These are phyloP conservation scores for Graphium colonna DNA, from an alignment of 2,888 invertebrate genomes.

Conservation along the genomic window DNA sequence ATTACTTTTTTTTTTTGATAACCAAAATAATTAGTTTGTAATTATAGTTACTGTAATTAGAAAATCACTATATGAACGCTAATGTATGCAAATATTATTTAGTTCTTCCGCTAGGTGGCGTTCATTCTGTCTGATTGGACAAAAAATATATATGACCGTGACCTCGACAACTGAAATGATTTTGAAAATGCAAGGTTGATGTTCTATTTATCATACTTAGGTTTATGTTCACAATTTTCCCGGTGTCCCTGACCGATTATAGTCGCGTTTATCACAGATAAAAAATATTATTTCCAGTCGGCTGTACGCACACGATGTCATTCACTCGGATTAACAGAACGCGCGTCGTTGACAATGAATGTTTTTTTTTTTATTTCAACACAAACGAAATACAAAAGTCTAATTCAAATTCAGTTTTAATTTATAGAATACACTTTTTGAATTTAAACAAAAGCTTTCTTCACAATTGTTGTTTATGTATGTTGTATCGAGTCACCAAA, in stretches of 20 bases:
- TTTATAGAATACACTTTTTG: background rate
- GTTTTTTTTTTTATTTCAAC: background rate
- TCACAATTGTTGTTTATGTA: background rate
- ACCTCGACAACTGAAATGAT: background rate
- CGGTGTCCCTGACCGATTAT: background rate
- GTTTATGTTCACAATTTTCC: background rate
- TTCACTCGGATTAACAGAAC: constrained; percentile 10
- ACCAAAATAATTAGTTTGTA: no score
- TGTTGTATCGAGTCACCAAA: background rate
- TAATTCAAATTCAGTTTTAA: background rate
- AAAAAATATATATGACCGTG: background rate
- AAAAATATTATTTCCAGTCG: background rate
- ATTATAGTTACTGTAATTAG: no score
- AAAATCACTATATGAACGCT: no score
- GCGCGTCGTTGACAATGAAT: background rate
- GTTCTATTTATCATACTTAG: no score
- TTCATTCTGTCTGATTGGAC: no score
- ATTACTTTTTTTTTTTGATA: no score
- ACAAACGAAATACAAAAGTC: background rate
- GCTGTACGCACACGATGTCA: constrained; percentile 3
- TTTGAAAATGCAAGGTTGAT: no score
- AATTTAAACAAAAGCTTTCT: no score
- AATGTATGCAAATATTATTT: no score
- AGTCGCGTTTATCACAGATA: background rate
- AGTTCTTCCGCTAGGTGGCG: no score